Base-by-base conservation (phyloP, 2,113 vertebrate species). In the Xenopus laevis region DNA sequence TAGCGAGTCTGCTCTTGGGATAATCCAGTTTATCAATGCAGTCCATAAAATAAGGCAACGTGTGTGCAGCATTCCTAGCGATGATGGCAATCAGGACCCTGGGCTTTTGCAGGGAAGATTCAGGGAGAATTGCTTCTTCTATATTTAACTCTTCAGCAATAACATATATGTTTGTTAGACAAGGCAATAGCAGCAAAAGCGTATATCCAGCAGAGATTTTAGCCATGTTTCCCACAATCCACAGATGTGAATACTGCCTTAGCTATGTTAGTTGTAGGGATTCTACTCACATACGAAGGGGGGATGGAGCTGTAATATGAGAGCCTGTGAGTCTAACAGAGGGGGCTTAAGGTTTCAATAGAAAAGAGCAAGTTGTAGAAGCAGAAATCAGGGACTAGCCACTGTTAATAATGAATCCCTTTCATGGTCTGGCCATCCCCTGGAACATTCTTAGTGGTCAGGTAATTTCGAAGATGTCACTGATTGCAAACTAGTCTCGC, bases 21-120 rank as follows among this genome's bases (percentile, higher is more conserved):
- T 97, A 96, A 68, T 91, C 88, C 83, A 97, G 91, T 77, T 91
- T 81, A 82, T 98, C 95, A 83, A 98, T 81, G 86, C 94, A 97
- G 87, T 93, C 95, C 80, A 98, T 92, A 87, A 92, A 88, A 74
- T 86, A 83, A 0, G 95, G 94, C 85, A 98, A 86, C 70, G 94
- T 83, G 89, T 92, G 94, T 62, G 91, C 96, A 0, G 94, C 88
- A 86, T 96, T 96, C 21, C 96, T 92, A 79, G 94, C 95, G 65
- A 96, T 82, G 18, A 98, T 71, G 75, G 89, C 93, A 74, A 98
- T 85, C 62, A 98, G 86, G 65, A 98, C 93, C 65, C 93, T 95
- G 66, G 96, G 95, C 81, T 88, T 86, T 82, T 92, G 91, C 78
- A 93, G 74, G 0, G 86, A 65, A 4, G 96, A 96, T 83, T 98